A percentile compares a stretch with the other conserved stretches of the same genome.
These are phyloP conservation scores for Todus mexicanus DNA, from an alignment of 2,797 vertebrate species.

Conservation along the genomic window DNA sequence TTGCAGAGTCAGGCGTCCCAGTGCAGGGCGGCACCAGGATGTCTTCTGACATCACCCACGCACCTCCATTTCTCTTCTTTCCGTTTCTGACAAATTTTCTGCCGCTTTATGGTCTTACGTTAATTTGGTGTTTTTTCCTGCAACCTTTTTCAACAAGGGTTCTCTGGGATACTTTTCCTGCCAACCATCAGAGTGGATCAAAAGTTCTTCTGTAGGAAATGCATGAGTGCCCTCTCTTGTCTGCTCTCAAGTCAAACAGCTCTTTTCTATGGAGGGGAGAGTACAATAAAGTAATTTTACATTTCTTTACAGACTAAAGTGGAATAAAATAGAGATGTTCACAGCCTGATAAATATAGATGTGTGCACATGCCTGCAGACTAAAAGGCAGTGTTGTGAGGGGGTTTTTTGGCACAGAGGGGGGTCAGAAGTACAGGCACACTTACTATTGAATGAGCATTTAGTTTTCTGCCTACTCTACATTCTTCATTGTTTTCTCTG, in stretches of 20 bases:
- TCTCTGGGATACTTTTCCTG: not conserved
- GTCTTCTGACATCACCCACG: not conserved
- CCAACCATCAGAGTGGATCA: not conserved
- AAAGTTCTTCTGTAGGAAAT: constrained; percentile 21
- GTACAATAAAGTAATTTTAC: not conserved
- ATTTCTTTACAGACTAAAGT: not conserved
- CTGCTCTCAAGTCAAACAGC: constrained; percentile 22
- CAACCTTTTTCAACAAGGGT: not conserved
- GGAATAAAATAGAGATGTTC: not conserved
- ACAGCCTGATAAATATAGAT: not conserved
- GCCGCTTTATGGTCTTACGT: not conserved
- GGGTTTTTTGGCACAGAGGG: not conserved
- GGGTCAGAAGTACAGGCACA: not conserved
- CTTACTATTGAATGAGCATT: not conserved
- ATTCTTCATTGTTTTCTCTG: constrained; percentile 10
- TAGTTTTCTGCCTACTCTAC: constrained; percentile 18
- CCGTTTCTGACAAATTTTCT: not conserved
- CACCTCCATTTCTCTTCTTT: not conserved
- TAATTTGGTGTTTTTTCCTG: not conserved
- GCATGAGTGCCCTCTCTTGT: constrained; percentile 71
- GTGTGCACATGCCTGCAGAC: not conserved
- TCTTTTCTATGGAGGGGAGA: not conserved
- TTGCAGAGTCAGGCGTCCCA: not conserved
- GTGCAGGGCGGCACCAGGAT: fast-evolving
- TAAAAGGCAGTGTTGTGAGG: not conserved